Base-by-base conservation (phyloP, 1,140 invertebrate species). In the Caenorhabditis latens region DNA sequence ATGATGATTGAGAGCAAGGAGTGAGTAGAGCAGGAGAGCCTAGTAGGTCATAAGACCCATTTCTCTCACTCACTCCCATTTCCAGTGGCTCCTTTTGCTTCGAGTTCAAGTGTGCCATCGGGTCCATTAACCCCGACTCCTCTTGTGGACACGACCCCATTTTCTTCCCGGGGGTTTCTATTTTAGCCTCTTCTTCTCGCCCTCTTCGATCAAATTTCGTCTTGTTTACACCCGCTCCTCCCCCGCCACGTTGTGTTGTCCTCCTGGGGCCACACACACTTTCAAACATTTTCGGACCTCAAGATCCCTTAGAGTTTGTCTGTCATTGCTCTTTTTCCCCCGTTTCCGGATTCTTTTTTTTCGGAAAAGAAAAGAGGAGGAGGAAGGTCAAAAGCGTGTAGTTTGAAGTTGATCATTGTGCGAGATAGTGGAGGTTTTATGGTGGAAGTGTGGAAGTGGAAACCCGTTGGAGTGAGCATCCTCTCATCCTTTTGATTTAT, bases 151-250 rank as follows among this genome's bases (percentile, higher is more conserved):
- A 21, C n/a, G 63, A 32, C 58, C 58, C 9, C n/a, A 14, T 61
- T 32, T 53, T 53, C 50, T 53, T 67, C 63, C 8, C 19, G 13
- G 32, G 32, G 32, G 32, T 32, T 32, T 32, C 32, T 32, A 32
- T 65, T 65, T 24, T 40, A 42, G 32, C 32, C 63, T 16, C n/a
- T 65, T 65, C 32, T 65, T 65, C 63, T 65, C 63, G 42, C 67
- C 67, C 24, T 46, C 67, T 71, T 71, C 42, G 67, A 71, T 71
- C 67, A 46, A 71, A 71, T 71, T 71, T 71, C 67, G 67, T 71
- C 67, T 43, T 71, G 67, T 71, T 71, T 71, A 71, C 67, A 71
- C 67, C 67, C 67, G 9, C 67, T 71, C 67, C 67, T 71, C 67
- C 67, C 67, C 42, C 65, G 65, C 67, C 67, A 48, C 67, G 42